Percentiles rank a stretch among this genome's conserved stretches.
phyloP scores from a whole-genome alignment of 2,797 vertebrate genomes.

The Melanotaenia pygmaea region DNA sequence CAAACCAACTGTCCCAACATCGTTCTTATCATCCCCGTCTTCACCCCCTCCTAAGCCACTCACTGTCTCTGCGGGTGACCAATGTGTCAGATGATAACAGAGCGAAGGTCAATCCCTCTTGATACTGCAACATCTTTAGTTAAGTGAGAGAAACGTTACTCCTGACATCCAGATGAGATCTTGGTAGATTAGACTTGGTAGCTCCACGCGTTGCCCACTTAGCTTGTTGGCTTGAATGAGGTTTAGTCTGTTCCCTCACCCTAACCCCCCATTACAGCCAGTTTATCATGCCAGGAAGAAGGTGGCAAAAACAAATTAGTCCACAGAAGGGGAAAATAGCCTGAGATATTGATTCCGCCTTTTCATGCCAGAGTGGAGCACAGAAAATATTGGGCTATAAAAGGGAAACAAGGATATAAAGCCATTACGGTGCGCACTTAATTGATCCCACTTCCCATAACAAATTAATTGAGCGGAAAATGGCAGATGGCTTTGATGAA shows the following conservation, averaged over 20 bases:
- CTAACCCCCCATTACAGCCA: constrained; percentile 74
- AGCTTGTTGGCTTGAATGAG: constrained; percentile 27
- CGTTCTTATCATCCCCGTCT: constrained; percentile 60
- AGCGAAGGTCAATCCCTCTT: constrained; percentile 73
- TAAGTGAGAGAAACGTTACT: constrained; percentile 25
- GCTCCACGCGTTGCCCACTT: constrained; percentile 12
- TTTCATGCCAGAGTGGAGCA: constrained; percentile 81
- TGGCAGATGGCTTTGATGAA: constrained; percentile 87
- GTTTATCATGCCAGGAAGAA: constrained; percentile 79
- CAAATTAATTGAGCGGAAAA: constrained; percentile 89
- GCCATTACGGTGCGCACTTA: constrained; percentile 85
- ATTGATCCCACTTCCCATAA: constrained; percentile 87
- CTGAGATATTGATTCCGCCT: constrained; percentile 78
- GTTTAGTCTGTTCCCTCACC: constrained; percentile 51
- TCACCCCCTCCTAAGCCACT: constrained; percentile 64
- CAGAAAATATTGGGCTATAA: constrained; percentile 87
- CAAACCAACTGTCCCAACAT: constrained; percentile 45
- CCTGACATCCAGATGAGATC: constrained; percentile 43
- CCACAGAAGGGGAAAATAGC: constrained; percentile 75
- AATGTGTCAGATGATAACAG: constrained; percentile 49
- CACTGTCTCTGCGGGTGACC: constrained; percentile 27
- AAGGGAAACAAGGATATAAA: constrained; percentile 86
- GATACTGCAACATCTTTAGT: constrained; percentile 56
- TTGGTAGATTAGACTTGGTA: background rate
- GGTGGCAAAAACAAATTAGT: constrained; percentile 80